A percentile compares a stretch with the other conserved stretches of the same genome.
Conservation (phyloP, 2,113 vertebrate genomes). For the Prinia subflava region DNA sequence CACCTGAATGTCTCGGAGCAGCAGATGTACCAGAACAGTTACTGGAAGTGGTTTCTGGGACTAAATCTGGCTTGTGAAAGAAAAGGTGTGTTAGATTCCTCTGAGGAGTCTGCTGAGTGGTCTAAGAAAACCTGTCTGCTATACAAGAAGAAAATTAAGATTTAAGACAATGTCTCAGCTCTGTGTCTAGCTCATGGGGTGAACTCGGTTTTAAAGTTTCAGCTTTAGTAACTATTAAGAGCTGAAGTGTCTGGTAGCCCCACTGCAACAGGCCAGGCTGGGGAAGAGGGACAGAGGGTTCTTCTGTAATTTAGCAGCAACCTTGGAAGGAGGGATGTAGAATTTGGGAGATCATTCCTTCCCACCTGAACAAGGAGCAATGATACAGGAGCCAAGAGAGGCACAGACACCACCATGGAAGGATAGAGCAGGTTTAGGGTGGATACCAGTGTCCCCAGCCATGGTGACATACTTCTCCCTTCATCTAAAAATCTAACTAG, state of each 20-base stretch:
- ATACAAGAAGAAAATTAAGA: neutral
- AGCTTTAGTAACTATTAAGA: neutral
- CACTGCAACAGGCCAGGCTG: neutral
- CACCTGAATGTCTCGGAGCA: neutral
- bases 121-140: neutral
- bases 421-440: neutral
- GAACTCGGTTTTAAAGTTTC: neutral
- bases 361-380: neutral
- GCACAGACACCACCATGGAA: neutral
- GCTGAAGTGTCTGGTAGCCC: neutral
- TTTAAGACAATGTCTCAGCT: neutral
- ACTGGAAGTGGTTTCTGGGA: neutral
- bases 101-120: neutral
- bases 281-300: neutral
- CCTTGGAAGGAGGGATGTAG: neutral
- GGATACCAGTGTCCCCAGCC: neutral
- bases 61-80: neutral
- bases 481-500: neutral
- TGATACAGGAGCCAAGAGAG: neutral
- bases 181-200: neutral
- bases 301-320: neutral
- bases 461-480: neutral
- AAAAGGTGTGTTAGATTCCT: neutral
- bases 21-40: neutral
- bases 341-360: neutral